phyloP scores from a whole-genome alignment of 1,140 invertebrate genomes.

The Zaprionus capensis region DNA sequence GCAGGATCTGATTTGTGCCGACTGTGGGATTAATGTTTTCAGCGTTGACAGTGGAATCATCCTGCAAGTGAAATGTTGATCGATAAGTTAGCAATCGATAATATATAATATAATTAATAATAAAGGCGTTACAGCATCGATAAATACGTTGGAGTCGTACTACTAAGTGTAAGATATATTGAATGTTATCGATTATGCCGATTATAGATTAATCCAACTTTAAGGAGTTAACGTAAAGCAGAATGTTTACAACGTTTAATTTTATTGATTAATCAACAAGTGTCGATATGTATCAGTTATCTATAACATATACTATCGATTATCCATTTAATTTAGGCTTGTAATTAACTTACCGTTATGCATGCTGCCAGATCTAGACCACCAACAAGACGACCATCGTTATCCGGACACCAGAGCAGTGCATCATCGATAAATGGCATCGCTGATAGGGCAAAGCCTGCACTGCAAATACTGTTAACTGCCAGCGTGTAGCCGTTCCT shows the following conservation, averaged over 20 bases:
- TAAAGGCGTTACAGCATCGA: no score
- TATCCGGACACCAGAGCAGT: slow-evolving; percentile 95
- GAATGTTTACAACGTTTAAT: no score
- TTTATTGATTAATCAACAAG: no score
- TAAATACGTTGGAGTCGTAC: no score
- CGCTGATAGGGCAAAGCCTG: slow-evolving; percentile 87
- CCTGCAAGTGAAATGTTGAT: slow-evolving; percentile 28
- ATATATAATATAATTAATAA: no score
- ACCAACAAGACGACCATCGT: slow-evolving; percentile 94
- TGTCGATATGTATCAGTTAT: no score
- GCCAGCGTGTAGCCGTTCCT: slow-evolving; percentile 83
- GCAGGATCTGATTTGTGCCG: slow-evolving; percentile 77
- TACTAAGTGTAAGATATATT: no score
- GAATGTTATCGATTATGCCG: no score
- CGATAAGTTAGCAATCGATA: not conserved
- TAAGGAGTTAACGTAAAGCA: no score
- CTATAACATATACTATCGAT: no score
- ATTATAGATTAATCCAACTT: not conserved
- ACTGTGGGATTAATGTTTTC: slow-evolving; percentile 65
- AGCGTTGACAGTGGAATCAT: slow-evolving; percentile 71
- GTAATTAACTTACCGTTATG: slow-evolving; percentile 88
- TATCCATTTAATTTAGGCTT: not conserved
- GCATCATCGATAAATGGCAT: slow-evolving; percentile 98
- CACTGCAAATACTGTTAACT: slow-evolving; percentile 87
- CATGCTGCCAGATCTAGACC: slow-evolving; percentile 91